Percentiles rank a stretch among this genome's conserved stretches.
Conservation (phyloP, 2,888 invertebrate species). For the Deilephila porcellus region DNA sequence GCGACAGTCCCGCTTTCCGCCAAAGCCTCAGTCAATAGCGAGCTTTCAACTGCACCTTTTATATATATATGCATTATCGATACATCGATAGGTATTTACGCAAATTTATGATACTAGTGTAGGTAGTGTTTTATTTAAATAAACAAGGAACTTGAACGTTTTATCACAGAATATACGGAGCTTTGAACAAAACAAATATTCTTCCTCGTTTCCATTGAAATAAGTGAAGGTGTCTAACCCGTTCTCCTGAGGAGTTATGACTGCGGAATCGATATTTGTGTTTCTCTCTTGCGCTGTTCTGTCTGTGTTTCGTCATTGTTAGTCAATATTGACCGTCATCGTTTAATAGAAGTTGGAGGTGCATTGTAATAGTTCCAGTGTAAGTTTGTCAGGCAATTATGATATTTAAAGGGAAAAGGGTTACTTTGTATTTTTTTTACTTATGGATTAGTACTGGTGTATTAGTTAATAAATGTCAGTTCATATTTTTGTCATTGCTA, state of each 20-base stretch:
- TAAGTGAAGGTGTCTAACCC: conserved; percentile 12
- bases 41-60: conserved; percentile 31
- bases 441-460: no score
- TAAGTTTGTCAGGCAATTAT: background rate
- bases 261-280: conserved; percentile 6
- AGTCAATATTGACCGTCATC: background rate
- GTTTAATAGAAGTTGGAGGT: background rate
- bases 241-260: conserved; percentile 32
- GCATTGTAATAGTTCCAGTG: background rate
- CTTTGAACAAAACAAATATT: conserved; percentile 34
- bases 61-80: conserved; percentile 4
- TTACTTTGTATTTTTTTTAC: background rate
- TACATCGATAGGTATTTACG: conserved; percentile 32
- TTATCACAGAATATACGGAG: conserved; percentile 37
- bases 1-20: conserved; percentile 56
- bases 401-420: background rate
- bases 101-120: conserved; percentile 13
- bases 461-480: no score
- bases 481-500: no score
- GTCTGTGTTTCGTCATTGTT: background rate
- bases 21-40: conserved; percentile 51
- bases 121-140: conserved; percentile 14
- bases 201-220: background rate
- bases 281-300: background rate
- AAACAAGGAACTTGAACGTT: conserved; percentile 2